Evolutionary conservation across 2,113 vertebrate genomes (phyloP).

Genomic region (Gopherus flavomarginatus): DNA sequence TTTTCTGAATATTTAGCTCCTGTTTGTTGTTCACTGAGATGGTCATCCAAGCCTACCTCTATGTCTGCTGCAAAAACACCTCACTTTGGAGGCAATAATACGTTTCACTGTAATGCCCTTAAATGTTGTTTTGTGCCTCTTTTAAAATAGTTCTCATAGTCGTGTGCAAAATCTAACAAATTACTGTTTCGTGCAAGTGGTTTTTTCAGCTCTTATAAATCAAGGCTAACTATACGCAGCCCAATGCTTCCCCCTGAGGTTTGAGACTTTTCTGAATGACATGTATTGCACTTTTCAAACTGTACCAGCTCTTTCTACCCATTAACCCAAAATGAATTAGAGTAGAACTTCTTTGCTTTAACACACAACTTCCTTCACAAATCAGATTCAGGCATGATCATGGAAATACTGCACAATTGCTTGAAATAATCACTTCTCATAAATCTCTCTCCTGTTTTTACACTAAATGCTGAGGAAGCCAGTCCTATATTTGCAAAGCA

Average conservation of each 20-base stretch:
- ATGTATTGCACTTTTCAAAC: conserved; percentile 55
- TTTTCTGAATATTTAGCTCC: conserved; percentile 25
- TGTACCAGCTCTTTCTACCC: conserved; percentile 60
- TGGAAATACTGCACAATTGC: background rate
- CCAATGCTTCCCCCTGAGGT: conserved; percentile 61
- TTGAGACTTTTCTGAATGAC: conserved; percentile 17
- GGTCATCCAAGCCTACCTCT: background rate
- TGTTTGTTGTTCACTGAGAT: conserved; percentile 26
- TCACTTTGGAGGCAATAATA: conserved; percentile 61
- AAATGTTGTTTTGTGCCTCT: conserved; percentile 30
- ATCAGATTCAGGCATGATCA: background rate
- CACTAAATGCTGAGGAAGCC: background rate
- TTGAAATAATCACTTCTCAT: background rate
- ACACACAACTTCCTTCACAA: background rate
- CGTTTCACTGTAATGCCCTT: conserved; percentile 18
- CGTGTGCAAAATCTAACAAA: conserved; percentile 22
- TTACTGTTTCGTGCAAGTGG: conserved; percentile 21
- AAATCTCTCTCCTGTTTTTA: background rate
- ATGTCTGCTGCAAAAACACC: conserved; percentile 21
- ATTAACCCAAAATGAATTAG: conserved; percentile 49
- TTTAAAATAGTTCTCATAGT: conserved; percentile 48
- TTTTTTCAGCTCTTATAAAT: conserved; percentile 59
- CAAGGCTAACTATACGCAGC: conserved; percentile 46
- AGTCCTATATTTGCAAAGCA: background rate
- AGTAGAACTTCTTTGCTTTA: background rate